These are phyloP conservation scores for Uloborus diversus DNA, from an alignment of 1,140 invertebrate species.

Conservation along the genomic window DNA sequence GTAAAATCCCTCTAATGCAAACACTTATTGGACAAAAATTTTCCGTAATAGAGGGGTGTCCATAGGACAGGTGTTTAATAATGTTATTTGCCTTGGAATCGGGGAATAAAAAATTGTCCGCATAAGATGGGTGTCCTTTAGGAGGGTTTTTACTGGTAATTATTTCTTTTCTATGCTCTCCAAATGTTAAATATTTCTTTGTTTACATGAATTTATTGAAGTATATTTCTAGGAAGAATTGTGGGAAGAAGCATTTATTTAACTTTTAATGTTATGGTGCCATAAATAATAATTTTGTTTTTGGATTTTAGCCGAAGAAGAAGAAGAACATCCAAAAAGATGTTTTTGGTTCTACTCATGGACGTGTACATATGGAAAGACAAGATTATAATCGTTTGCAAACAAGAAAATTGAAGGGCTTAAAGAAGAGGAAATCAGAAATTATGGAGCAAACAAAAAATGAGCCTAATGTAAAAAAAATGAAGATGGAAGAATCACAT, in stretches of 20 bases:
- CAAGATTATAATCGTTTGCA: conserved; percentile 72
- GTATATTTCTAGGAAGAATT: too few relatives aligned
- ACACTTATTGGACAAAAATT: too few relatives aligned
- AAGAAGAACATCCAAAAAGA: conserved; percentile 88
- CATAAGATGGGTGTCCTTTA: too few relatives aligned
- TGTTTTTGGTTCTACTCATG: conserved; percentile 87
- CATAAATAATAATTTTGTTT: background rate
- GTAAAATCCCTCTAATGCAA: too few relatives aligned
- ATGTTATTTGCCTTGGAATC: too few relatives aligned
- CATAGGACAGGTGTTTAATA: too few relatives aligned
- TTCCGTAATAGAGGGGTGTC: too few relatives aligned
- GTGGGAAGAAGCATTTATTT: background rate
- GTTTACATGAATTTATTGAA: too few relatives aligned
- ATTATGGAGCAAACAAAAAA: background rate
- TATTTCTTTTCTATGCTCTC: too few relatives aligned
- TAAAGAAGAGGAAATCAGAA: conserved; percentile 37
- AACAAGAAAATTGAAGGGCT: conserved; percentile 55
- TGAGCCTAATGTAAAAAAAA: background rate
- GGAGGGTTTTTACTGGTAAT: too few relatives aligned
- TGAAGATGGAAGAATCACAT: background rate
- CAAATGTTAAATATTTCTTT: too few relatives aligned
- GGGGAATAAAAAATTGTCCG: too few relatives aligned
- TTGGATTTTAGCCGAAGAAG: conserved; percentile 26
- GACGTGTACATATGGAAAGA: conserved; percentile 90
- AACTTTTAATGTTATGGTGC: background rate